Evolutionary conservation across 2,888 invertebrate species (phyloP).

Genomic region (Idaea dimidiata): DNA sequence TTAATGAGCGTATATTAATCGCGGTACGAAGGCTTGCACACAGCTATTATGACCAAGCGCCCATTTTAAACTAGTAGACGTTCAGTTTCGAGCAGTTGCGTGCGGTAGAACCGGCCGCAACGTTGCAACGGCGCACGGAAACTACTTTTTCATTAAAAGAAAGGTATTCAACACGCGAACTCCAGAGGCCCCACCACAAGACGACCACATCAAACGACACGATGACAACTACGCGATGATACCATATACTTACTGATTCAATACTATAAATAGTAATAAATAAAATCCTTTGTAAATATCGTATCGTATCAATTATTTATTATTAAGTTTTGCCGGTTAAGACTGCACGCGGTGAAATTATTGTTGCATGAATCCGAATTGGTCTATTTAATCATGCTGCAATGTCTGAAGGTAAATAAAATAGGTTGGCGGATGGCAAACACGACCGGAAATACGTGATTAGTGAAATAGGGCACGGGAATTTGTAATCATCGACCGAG

Average conservation of each 20-base stretch:
- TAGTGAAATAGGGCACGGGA: conserved; percentile 24
- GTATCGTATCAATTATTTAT: conserved; percentile 6
- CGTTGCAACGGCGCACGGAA: conserved; percentile 47
- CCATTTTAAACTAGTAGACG: conserved; percentile 3
- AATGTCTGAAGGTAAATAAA: conserved; percentile 17
- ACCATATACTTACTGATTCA: conserved; percentile 34
- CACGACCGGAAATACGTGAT: conserved; percentile 17
- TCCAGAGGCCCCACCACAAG: conserved; percentile 42
- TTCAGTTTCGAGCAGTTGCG: conserved; percentile 22
- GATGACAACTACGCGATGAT: conserved; percentile 17
- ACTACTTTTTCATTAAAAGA: conserved; percentile 54
- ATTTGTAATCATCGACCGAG: conserved; percentile 21
- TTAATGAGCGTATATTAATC: conserved; percentile 48
- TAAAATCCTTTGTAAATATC: conserved; percentile 17
- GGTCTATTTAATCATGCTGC: neutral
- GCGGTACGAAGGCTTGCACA: conserved; percentile 29
- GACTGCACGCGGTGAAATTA: conserved; percentile 16
- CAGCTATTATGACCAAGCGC: conserved; percentile 31
- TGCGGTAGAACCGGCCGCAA: conserved; percentile 47
- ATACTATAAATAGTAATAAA: conserved; percentile 39
- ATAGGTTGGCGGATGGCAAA: conserved; percentile 11
- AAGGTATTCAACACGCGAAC: conserved; percentile 44
- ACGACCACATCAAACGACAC: conserved; percentile 27
- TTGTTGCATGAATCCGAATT: conserved; percentile 16
- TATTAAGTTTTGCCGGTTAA: neutral